A percentile compares a stretch with the other conserved stretches of the same genome.
These are phyloP conservation scores for Drosophila demipolita DNA, from an alignment of 2,888 invertebrate species.

Conservation along the genomic window DNA sequence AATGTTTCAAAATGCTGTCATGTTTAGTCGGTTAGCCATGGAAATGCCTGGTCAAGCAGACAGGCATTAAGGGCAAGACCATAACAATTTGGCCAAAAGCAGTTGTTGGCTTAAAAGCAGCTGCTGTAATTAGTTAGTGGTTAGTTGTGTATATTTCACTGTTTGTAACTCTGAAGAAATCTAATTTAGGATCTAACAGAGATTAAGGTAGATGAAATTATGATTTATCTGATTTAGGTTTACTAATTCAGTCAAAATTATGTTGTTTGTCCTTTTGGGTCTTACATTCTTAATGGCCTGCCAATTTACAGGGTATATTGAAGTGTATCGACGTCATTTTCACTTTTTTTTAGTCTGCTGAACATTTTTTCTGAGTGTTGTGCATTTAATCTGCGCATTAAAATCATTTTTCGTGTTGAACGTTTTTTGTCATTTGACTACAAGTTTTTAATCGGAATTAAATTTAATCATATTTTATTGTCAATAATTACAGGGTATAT, in stretches of 20 bases:
- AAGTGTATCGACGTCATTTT: background rate
- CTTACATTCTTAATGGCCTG: background rate
- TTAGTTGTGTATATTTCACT: background rate
- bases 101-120: constrained; percentile 30
- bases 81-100: constrained; percentile 36
- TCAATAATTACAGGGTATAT: constrained; percentile 15
- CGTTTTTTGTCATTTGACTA: background rate
- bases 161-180: too few relatives aligned
- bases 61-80: constrained; percentile 60
- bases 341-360: background rate
- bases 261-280: background rate
- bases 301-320: background rate
- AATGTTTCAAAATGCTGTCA: constrained; percentile 80
- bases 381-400: background rate
- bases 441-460: background rate
- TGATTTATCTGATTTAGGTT: background rate
- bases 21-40: constrained; percentile 72
- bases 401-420: background rate
- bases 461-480: background rate
- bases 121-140: background rate
- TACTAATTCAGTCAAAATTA: background rate
- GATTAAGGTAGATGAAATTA: background rate
- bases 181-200: background rate
- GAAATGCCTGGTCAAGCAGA: constrained; percentile 48
- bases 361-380: background rate